Evolutionary conservation across 2,888 invertebrate species (phyloP).

Genomic region (Andrena bucephala): DNA sequence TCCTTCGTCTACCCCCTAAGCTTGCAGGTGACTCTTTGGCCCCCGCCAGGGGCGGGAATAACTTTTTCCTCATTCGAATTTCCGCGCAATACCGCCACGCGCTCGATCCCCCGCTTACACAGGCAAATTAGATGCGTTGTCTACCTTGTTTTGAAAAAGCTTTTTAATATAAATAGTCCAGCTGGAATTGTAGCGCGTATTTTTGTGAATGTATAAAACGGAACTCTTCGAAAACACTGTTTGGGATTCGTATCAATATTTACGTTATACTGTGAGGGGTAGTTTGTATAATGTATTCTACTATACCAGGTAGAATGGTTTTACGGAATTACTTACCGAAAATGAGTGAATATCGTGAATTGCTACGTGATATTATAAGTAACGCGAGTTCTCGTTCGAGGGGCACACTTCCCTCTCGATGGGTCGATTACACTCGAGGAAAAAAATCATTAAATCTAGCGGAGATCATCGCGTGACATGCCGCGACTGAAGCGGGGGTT

Average conservation of each 20-base stretch:
- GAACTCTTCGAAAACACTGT: too few relatives aligned
- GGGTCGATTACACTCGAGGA: constrained; percentile 29
- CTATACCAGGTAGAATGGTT: too few relatives aligned
- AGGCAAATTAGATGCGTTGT: neutral
- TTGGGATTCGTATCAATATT: too few relatives aligned
- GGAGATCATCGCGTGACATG: constrained; percentile 50
- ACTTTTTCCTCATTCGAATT: constrained; percentile 42
- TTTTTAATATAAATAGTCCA: too few relatives aligned
- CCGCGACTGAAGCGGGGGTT: neutral
- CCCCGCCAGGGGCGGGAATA: constrained; percentile 1
- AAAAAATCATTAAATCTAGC: constrained; percentile 46
- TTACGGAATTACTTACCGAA: too few relatives aligned
- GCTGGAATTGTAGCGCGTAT: too few relatives aligned
- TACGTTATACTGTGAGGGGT: too few relatives aligned
- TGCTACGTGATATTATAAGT: neutral
- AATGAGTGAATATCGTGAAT: too few relatives aligned
- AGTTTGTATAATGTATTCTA: too few relatives aligned
- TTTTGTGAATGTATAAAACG: too few relatives aligned
- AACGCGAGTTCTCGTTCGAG: neutral
- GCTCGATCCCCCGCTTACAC: neutral
- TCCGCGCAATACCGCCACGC: constrained; percentile 47
- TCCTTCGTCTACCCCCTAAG: neutral
- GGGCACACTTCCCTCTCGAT: neutral
- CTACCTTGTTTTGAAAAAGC: neutral
- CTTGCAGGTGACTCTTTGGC: neutral